Conservation (phyloP, 2,797 vertebrate species). For the Channallabes apus region DNA sequence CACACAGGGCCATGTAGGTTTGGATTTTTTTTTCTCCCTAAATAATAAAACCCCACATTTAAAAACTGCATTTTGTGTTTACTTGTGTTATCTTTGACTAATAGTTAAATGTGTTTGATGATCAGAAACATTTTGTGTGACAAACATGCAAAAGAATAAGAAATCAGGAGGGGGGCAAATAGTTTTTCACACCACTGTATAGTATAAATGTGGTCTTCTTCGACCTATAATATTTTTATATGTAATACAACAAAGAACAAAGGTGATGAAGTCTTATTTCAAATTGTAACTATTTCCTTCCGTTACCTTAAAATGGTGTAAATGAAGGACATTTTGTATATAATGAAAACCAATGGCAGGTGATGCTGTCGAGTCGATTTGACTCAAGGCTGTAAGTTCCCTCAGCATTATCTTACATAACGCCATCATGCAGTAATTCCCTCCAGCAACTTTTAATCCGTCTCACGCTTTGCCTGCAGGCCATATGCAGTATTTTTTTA, state of each 20-base stretch:
- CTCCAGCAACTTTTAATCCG: constrained; percentile 38
- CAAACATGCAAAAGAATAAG: too few relatives aligned
- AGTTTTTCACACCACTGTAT: too few relatives aligned
- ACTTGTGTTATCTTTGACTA: too few relatives aligned
- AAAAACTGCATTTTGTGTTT: too few relatives aligned
- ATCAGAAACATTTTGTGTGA: too few relatives aligned
- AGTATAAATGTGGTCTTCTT: background rate
- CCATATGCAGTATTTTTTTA: background rate
- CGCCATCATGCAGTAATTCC: constrained; percentile 13
- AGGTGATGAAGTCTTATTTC: background rate
- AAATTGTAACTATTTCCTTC: background rate
- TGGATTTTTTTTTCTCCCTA: too few relatives aligned
- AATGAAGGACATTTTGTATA: background rate
- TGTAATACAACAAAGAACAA: background rate
- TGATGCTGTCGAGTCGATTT: background rate
- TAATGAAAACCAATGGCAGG: constrained; percentile 17
- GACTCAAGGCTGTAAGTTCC: background rate
- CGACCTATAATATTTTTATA: background rate
- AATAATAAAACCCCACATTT: too few relatives aligned
- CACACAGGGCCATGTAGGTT: too few relatives aligned
- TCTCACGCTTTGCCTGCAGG: constrained; percentile 38
- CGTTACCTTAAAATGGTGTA: background rate
- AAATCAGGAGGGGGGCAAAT: too few relatives aligned
- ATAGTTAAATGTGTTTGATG: too few relatives aligned
- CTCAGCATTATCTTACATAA: constrained; percentile 36